Base-by-base conservation (phyloP, 2,888 invertebrate species). In the Branchinecta sandiegonensis region DNA sequence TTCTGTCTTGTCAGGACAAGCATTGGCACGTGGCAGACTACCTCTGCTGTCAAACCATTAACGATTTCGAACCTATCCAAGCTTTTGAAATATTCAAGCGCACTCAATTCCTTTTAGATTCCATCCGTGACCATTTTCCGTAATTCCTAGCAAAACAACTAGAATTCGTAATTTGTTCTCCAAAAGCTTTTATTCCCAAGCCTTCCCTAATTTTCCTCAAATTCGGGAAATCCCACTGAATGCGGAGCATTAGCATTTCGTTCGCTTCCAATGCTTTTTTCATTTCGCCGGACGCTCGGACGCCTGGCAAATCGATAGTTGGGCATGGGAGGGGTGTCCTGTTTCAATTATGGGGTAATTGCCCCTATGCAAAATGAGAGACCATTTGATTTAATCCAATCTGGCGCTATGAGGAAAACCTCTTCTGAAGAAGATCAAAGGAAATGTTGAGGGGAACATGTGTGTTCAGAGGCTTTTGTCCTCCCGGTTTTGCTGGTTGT, bases 311-410 rank as follows among this genome's bases (percentile, higher is more conserved):
- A 56, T 56, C 56, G 17, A 56, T 56, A 56, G 8, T 56, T 56
- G 14, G n/a, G 17, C n/a, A 56, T 56, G 10, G 56, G 56, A 56
- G 56, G 56, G 10, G 8, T 56, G n/a, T 56, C 56, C 56, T 56
- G 17, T 56, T 56, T 56, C 56, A 56, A 56, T 56, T 56, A 56
- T 14, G 56, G 56, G 17, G 17, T 56, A 56, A 56, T 56, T 56
- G 56, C 56, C 56, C 56, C 56, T 56, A 56, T 56, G 56, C 56
- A 56, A 56, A 56, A 56, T 56, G 56, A 56, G 56, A 56, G 56
- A 37, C 37, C 37, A 37, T 37, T 37, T 17, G 17, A 56, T 56
- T 56, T 56, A 56, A 56, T 56, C 56, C 56, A 56, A 56, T 56
- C 56, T 37, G 37, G 37, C 37, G 37, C 37, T 37, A 4, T 37